Percentiles rank a stretch among this genome's conserved stretches.
phyloP scores from a whole-genome alignment of 2,797 vertebrate genomes.

The Vespertilio murinus region DNA sequence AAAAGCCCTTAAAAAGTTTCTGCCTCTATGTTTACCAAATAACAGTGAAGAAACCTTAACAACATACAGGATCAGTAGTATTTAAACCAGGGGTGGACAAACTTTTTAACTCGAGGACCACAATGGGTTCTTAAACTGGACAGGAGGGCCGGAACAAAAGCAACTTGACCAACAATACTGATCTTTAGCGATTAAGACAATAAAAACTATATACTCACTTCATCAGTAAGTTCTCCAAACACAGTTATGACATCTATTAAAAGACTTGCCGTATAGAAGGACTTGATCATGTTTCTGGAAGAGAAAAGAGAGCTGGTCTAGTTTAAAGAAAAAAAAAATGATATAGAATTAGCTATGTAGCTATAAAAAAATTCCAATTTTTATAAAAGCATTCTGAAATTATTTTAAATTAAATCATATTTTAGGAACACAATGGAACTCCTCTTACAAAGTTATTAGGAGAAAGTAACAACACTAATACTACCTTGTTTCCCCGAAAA shows the following conservation, averaged over 20 bases:
- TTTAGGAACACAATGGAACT: neutral
- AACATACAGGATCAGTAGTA: neutral
- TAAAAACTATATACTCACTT: conserved; percentile 86
- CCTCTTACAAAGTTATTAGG: neutral
- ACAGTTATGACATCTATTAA: conserved; percentile 94
- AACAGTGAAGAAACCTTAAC: neutral
- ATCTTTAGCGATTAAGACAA: neutral
- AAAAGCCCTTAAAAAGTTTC: neutral
- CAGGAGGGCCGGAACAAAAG: too few relatives aligned
- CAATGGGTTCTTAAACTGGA: too few relatives aligned
- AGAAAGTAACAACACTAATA: neutral
- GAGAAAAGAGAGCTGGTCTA: conserved; percentile 66
- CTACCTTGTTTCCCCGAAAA: too few relatives aligned
- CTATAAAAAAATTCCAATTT: neutral
- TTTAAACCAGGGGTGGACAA: too few relatives aligned
- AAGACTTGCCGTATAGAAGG: conserved; percentile 97
- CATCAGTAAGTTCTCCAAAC: conserved; percentile 96
- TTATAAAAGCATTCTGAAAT: conserved; percentile 40
- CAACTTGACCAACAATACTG: neutral
- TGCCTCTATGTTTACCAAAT: neutral
- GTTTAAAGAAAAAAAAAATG: conserved; percentile 56
- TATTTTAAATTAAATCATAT: conserved; percentile 35
- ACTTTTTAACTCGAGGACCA: too few relatives aligned
- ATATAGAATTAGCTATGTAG: neutral
- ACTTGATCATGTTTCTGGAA: conserved; percentile 98